These are phyloP conservation scores for Perodicticus potto DNA, from an alignment of 2,797 vertebrate genomes.

Conservation along the genomic window DNA sequence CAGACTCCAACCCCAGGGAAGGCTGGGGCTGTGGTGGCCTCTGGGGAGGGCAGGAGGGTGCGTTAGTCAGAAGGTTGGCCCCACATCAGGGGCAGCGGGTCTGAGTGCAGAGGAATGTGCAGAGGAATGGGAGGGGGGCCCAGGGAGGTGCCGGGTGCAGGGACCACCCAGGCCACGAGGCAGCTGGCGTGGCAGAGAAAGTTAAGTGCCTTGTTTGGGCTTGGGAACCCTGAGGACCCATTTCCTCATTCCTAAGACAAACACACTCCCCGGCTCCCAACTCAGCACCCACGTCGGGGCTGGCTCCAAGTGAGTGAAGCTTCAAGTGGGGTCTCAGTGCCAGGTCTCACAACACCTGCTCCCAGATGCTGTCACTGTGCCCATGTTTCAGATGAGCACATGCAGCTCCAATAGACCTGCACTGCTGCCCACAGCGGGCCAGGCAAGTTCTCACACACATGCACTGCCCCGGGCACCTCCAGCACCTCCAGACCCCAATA, in stretches of 20 bases:
- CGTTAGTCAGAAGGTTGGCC: neutral
- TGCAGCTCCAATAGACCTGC: neutral
- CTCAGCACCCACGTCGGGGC: neutral
- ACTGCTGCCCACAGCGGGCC: neutral
- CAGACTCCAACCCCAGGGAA: neutral
- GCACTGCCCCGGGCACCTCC: neutral
- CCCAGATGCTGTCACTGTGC: rapidly evolving
- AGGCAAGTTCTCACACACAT: rapidly evolving
- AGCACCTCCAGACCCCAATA: neutral
- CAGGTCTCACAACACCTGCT: neutral
- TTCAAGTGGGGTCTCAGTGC: too few relatives aligned
- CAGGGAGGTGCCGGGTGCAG: neutral
- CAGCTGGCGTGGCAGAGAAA: neutral
- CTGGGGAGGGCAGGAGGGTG: neutral
- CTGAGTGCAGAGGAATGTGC: neutral
- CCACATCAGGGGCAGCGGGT: neutral
- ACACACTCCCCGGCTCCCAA: rapidly evolving
- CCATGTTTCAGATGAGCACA: neutral
- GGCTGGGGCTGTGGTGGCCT: neutral
- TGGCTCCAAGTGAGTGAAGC: rapidly evolving
- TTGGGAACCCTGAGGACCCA: rapidly evolving
- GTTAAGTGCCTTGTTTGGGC: neutral
- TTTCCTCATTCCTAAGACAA: rapidly evolving
- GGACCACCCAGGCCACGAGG: neutral
- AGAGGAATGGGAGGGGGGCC: neutral